Base-by-base conservation (phyloP, 2,797 vertebrate genomes). In the Varecia variegata region DNA sequence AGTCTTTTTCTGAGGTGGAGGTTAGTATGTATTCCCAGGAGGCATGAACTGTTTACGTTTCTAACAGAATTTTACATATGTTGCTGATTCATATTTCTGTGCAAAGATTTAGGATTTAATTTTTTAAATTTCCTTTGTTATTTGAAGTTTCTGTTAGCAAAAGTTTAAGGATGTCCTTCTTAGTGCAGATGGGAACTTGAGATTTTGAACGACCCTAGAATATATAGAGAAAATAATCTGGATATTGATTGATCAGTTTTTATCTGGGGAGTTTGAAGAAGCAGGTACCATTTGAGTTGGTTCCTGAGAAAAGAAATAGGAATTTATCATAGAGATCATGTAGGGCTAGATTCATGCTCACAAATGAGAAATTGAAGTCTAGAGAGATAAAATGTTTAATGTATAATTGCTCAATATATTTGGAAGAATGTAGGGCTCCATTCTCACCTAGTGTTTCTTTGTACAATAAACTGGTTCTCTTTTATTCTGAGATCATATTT, bases 121-220 rank as follows among this genome's bases (percentile, higher is more conserved):
- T 17, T 83, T 84, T 60, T 2, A 35, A 76, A 40, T 62, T 95
- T 80, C 45, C 40, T 81, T 88, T 92, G 25, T 96, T 71, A 93
- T 87, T 96, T 92, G 74, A 95, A 96, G 30, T 25, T 94, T 97
- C 85, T 95, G 8, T 88, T 95, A 80, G 54, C 76, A 87, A 88
- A 82, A 79, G 45, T 79, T 95, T 88, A 60, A 23, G 20, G 17
- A 20, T 97, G 76, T 71, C 52, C n/a, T 95, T 82, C 0, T 54
- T 23, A 74, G 3, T 90, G 8, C n/a, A n/a, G 23, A 5, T 87
- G 45, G 50, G 32, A 79, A 71, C 50, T 97, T 94, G 74, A 77
- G 93, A 71, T 92, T 97, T 97, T 96, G 35, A 91, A 90, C 96
- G 88, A n/a, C n/a, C 25, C 20, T 30, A 7, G 80, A 92, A 95